A percentile compares a stretch with the other conserved stretches of the same genome.
These are phyloP conservation scores for Albula goreensis DNA, from an alignment of 2,113 vertebrate genomes.

Conservation along the genomic window DNA sequence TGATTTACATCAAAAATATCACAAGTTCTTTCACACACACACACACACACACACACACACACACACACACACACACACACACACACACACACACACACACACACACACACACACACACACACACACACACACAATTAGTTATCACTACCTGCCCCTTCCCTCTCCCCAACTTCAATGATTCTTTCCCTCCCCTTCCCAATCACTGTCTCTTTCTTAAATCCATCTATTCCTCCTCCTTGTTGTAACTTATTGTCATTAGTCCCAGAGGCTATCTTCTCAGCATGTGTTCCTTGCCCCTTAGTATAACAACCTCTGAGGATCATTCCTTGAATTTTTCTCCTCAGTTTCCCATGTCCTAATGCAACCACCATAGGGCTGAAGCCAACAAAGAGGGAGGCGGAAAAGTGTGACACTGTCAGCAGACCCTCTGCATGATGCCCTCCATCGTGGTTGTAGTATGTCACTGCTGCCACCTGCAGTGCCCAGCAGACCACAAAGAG, in stretches of 20 bases:
- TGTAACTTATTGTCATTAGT: constrained; percentile 28
- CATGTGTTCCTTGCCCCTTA: background rate
- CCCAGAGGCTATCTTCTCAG: background rate
- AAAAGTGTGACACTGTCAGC: constrained; percentile 72
- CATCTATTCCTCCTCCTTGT: constrained; percentile 7
- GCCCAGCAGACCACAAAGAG: constrained; percentile 74
- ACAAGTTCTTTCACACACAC: background rate
- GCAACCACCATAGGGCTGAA: constrained; percentile 77
- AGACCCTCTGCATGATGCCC: constrained; percentile 62
- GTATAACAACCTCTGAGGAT: constrained; percentile 40
- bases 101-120: background rate
- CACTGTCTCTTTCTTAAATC: background rate
- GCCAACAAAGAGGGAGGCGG: constrained; percentile 70
- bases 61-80: constrained; percentile 15
- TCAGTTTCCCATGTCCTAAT: constrained; percentile 72
- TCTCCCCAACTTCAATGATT: constrained; percentile 34
- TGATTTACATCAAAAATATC: background rate
- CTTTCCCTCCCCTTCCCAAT: constrained; percentile 29
- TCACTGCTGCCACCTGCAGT: constrained; percentile 72
- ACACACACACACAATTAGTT: constrained; percentile 12
- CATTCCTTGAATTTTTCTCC: constrained; percentile 56
- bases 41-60: background rate
- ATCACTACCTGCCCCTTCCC: constrained; percentile 16
- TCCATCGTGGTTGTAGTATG: constrained; percentile 72
- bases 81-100: background rate